Evolutionary conservation across 2,113 vertebrate species (phyloP).

Genomic region (Heterotilapia buettikoferi): DNA sequence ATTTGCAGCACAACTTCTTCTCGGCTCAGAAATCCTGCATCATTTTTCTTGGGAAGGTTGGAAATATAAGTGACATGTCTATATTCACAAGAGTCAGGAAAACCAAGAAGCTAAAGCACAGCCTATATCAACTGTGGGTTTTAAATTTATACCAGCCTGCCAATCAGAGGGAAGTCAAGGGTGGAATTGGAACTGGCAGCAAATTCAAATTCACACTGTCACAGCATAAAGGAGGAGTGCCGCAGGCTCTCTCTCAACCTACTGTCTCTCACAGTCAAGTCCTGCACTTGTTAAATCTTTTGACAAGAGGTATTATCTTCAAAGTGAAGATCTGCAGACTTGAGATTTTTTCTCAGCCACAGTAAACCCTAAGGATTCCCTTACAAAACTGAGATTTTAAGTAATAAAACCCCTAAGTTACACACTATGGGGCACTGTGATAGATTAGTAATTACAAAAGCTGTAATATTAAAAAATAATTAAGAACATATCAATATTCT

Average conservation of each 20-base stretch:
- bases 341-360: conserved; percentile 20
- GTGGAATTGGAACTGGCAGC: conserved; percentile 57
- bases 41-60: not conserved
- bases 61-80: not conserved
- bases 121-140: not conserved
- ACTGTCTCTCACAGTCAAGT: conserved; percentile 29
- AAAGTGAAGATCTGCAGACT: conserved; percentile 22
- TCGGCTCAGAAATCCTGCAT: not conserved
- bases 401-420: not conserved
- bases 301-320: conserved; percentile 60
- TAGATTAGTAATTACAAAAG: not conserved
- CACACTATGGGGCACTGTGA: not conserved
- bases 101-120: not conserved
- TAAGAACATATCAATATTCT: not conserved
- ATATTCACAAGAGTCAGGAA: not conserved
- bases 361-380: not conserved
- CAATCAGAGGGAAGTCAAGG: conserved; percentile 43
- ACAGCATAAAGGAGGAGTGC: conserved; percentile 37
- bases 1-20: not conserved
- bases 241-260: conserved; percentile 29
- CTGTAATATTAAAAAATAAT: not conserved
- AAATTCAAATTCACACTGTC: conserved; percentile 49
- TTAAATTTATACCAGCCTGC: conserved; percentile 8
- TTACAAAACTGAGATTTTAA: not conserved
- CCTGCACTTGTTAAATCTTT: conserved; percentile 36